Evolutionary conservation across 2,113 vertebrate genomes (phyloP), one percentile per base, ranked within the genome.

Genomic region (Anolis carolinensis): DNA sequence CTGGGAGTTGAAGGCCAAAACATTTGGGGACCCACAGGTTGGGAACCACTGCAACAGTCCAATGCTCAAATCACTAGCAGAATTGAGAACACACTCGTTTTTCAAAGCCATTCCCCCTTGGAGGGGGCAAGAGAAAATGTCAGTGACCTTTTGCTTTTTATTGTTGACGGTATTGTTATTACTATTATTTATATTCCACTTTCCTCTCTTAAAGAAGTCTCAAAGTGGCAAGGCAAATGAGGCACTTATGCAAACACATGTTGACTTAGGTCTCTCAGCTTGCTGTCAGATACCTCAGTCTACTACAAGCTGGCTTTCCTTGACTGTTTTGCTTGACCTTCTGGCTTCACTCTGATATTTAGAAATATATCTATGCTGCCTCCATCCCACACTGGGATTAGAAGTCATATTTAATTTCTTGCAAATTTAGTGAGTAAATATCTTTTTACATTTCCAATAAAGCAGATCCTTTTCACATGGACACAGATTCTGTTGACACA

Each of bases 321-420:
- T 85, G 76, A 85, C 77, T 65, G 52, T 85, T 79, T 75, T 59
- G 13, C 55, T 59, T 59, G 55, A 16, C 55, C 34, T 62, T 71
- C 48, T 59, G 76, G 65, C 27, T 79, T 62, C 16, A 21, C 50
- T 62, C 67, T 14, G 30, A 62, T 39, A 71, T 52, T n/a, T 18
- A 79, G 62, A 84, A 77, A 18, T 52, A 27, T 77, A 59, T 59
- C 52, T 55, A 14, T 36, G 8, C 50, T 39, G 32, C 81, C 34
- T 36, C 32, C 13, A 16, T 20, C 32, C 7, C 44, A 27, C 13
- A 25, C 20, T 73, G 50, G 62, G 23, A 14, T 36, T 11, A 21
- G 23, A 32, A 55, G n/a, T 4, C 21, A 3, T 30, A 18, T 14
- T 48, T 75, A 13, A 62, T 7, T 34, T 32, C 18, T 18, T 32